A percentile compares a stretch with the other conserved stretches of the same genome.
Conservation (phyloP, 2,888 invertebrate species). For the Colostygia pectinataria region DNA sequence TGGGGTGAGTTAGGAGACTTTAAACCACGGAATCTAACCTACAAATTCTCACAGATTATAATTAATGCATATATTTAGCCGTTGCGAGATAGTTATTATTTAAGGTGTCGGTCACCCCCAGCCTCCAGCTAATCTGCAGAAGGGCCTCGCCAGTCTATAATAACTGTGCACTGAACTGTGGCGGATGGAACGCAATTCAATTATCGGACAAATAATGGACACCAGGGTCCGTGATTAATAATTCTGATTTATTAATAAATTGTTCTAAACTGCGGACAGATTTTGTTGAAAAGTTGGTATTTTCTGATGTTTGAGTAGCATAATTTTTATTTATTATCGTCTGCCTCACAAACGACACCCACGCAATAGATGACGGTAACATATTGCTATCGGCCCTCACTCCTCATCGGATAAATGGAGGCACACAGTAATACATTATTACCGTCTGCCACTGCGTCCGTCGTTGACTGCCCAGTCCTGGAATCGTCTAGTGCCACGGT, state of each 20-base stretch:
- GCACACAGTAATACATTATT: too few species aligned
- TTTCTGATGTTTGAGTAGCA: too few species aligned
- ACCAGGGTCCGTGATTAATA: conserved; percentile 1
- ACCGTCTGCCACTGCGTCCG: too few species aligned
- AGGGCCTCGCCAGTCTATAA: background rate
- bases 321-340: too few species aligned
- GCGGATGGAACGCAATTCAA: conserved; percentile 1
- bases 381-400: too few species aligned
- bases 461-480: too few species aligned
- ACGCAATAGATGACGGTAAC: too few species aligned
- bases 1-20: background rate
- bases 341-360: too few species aligned
- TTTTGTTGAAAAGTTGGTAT: background rate
- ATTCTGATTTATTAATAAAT: conserved; percentile 10
- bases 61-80: conserved; percentile 20
- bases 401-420: too few species aligned
- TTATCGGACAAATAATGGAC: conserved; percentile 9
- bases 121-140: background rate
- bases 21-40: conserved; percentile 10
- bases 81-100: conserved; percentile 6
- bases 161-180: conserved; percentile 3
- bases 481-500: too few species aligned
- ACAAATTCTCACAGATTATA: conserved; percentile 18
- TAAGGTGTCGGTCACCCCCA: background rate
- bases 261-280: background rate